Base-by-base conservation (phyloP, 1,140 invertebrate genomes). In the Liolophura sinensis region DNA sequence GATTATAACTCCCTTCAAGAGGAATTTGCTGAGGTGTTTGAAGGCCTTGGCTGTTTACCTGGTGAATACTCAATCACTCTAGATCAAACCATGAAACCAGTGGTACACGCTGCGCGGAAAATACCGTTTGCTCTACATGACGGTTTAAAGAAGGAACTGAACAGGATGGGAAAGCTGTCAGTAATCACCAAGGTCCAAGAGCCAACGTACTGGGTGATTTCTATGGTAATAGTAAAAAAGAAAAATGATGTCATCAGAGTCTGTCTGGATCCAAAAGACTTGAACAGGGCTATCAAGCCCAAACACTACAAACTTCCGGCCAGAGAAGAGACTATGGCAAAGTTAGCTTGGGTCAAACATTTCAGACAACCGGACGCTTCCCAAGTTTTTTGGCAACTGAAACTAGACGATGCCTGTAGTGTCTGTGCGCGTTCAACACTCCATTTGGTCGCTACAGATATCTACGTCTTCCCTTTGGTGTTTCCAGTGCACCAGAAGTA, bases 371-470 rank as follows among this genome's bases (percentile, higher is more conserved):
- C 71, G n/a, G 68, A 73, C 50, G 65, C 69, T 22, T 48, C 47
- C 27, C 55, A n/a, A 6, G 64, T 55, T n/a, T 67, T 65, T 65
- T 71, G 55, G 56, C 70, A 72, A 64, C 65, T 76, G 7, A 18
- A 46, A 31, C 64, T 78, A 59, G 67, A 73, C n/a, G n/a, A n/a
- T n/a, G n/a, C n/a, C n/a, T n/a, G n/a, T n/a, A n/a, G n/a, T n/a
- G n/a, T n/a, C 64, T 60, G 71, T 27, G 40, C 24, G 86, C 86
- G 25, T 87, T 87, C 73, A 78, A 80, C n/a, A 78, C 75, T 1
- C 83, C 83, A 15, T 86, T 83, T 78, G 85, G 79, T 25, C 64
- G 78, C 48, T 83, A 70, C 64, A 72, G 72, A 56, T 82, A 78
- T 65, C 58, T 71, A 22, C 71, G 82, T 48, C 60, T 85, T 22